phyloP scores from a whole-genome alignment of 2,797 vertebrate genomes.

The Clarias laeviceps region DNA sequence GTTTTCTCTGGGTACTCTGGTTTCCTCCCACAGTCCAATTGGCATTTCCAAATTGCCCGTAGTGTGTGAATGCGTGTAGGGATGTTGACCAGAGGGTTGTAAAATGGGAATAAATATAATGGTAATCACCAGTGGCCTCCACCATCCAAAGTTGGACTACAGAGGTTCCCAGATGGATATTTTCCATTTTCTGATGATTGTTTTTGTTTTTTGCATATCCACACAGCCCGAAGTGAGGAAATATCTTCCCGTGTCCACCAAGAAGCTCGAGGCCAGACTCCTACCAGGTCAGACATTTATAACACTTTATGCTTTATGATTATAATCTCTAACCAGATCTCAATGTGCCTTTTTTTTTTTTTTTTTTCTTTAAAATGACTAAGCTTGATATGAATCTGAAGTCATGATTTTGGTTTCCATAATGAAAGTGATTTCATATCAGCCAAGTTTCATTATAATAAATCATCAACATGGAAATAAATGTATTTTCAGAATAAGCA shows the following conservation, averaged over 20 bases:
- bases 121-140: no score
- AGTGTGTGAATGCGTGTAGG: no score
- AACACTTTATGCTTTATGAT: neutral
- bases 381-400: neutral
- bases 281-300: slow-evolving; percentile 81
- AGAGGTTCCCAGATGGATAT: no score
- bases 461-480: no score
- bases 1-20: no score
- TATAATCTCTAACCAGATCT: neutral
- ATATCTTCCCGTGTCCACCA: slow-evolving; percentile 83
- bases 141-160: no score
- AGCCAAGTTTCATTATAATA: neutral
- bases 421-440: neutral
- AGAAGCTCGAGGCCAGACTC: slow-evolving; percentile 89
- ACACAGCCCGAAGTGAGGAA: slow-evolving; percentile 81
- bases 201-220: neutral
- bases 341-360: neutral
- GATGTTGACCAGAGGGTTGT: no score
- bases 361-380: neutral
- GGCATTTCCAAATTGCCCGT: no score
- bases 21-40: no score
- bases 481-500: neutral
- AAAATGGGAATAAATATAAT: no score
- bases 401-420: neutral
- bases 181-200: neutral